Evolutionary conservation across 2,113 vertebrate species (phyloP), one percentile per base, ranked within the genome.

Genomic region (Cyprinodon variegatus): DNA sequence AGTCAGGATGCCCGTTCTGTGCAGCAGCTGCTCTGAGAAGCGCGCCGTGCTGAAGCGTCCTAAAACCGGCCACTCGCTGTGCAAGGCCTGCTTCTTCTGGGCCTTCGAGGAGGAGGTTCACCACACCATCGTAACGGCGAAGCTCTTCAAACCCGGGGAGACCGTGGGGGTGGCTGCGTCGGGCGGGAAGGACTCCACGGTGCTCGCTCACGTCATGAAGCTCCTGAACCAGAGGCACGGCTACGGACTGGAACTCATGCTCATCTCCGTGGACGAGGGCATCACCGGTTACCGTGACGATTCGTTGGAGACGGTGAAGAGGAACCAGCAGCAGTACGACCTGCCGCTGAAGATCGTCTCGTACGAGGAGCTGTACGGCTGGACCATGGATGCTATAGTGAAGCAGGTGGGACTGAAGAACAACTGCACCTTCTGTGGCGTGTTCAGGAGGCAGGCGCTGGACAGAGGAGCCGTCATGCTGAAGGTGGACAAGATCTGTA

Each of bases 341-440:
- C 93, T 97, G 71, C 96, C 95, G 0, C 91, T 97, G 48, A 96
- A 94, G 75, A 89, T 97, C 0, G 93, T 98, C 79, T 96, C 96
- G 3, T 96, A 97, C 14, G 91, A 92, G 14, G 94, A 96, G 79
- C 94, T 97, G 12, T 98, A 96, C 1, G 95, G 96, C 82, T 98
- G 96, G 96, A 96, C 96, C 3, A 96, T 97, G 96, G 96, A 97
- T 45, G 94, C 94, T 14, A 96, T 97, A 39, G 95, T 89, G 74
- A 95, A 94, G 85, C 95, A 79, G 88, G 93, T 95, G 84, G 95
- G 93, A 59, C 88, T 93, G 84, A 95, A 95, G 77, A 95, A 96
- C 73, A 96, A 96, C 88, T 97, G 96, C 91, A 97, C 96, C 62
- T 98, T 97, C 89, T 97, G 96, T 36, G 96, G 96, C 0, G 96